Evolutionary conservation across 2,113 vertebrate species (phyloP).

Genomic region (Polypterus senegalus): DNA sequence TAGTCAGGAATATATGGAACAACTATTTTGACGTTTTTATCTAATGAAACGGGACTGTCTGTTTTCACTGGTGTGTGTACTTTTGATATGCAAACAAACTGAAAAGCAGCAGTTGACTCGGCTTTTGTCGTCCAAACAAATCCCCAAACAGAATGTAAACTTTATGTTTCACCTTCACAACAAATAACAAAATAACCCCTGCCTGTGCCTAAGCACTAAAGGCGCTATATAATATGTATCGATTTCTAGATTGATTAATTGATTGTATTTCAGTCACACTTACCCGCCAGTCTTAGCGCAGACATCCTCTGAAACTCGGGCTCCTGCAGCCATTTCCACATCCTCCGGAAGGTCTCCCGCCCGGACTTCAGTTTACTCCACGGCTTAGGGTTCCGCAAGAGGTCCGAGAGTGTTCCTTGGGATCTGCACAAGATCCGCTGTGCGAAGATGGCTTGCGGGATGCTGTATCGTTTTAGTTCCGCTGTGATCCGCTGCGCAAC

Average conservation of each 20-base stretch:
- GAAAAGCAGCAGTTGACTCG: no score
- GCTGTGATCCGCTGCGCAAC: conserved; percentile 93
- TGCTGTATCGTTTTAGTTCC: conserved; percentile 95
- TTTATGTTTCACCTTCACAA: no score
- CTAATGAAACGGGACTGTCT: no score
- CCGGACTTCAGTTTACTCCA: conserved; percentile 99
- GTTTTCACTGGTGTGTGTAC: no score
- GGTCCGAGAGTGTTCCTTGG: conserved; percentile 92
- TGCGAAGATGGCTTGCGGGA: conserved; percentile 95
- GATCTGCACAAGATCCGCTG: conserved; percentile 95
- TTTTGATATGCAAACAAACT: no score
- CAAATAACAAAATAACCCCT: no score
- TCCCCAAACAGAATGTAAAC: no score
- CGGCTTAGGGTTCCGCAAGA: conserved; percentile 93
- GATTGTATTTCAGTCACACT: conserved; percentile 26
- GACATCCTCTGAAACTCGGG: conserved; percentile 98
- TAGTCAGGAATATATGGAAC: no score
- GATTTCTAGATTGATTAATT: neutral
- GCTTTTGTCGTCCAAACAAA: no score
- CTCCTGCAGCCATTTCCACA: conserved; percentile 98
- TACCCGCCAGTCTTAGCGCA: conserved; percentile 91
- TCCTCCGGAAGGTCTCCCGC: conserved; percentile 92
- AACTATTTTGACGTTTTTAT: no score
- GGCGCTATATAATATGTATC: neutral
- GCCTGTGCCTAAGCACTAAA: no score